phyloP scores from a whole-genome alignment of 2,113 vertebrate genomes.

The Psammodynastes pulverulentus region DNA sequence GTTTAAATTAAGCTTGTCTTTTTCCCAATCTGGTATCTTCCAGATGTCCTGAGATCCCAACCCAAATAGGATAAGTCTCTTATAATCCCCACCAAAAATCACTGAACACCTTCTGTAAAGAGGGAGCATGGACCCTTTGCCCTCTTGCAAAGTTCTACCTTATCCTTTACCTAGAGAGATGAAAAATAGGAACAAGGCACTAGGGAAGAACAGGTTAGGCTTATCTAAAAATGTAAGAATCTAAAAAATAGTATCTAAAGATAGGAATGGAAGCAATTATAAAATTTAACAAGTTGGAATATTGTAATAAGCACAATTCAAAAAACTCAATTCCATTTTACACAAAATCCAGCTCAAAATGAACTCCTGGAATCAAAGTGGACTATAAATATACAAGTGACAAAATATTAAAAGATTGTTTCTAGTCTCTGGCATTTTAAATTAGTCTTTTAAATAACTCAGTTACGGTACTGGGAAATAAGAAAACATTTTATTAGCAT shows the following conservation, averaged over 20 bases:
- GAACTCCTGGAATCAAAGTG: not conserved
- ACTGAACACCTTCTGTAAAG: not conserved
- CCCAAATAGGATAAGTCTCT: not conserved
- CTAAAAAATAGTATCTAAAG: not conserved
- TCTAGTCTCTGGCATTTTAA: too few species aligned
- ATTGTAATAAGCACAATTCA: not conserved
- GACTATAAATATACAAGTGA: not conserved
- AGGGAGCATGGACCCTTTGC: not conserved
- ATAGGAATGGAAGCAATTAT: not conserved
- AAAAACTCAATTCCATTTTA: not conserved
- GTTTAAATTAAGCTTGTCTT: not conserved
- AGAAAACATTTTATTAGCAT: not conserved
- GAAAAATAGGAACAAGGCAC: not conserved
- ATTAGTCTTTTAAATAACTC: not conserved
- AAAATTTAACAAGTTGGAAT: not conserved
- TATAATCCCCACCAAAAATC: not conserved
- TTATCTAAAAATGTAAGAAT: not conserved
- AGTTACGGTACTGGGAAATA: not conserved
- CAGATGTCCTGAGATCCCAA: not conserved
- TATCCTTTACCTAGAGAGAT: not conserved
- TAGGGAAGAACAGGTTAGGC: not conserved
- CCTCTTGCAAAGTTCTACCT: not conserved
- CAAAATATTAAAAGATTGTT: not conserved
- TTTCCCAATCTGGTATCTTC: not conserved
- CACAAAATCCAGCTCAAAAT: not conserved